Conservation (phyloP, 2,888 invertebrate genomes). For the Salticus scenicus region DNA sequence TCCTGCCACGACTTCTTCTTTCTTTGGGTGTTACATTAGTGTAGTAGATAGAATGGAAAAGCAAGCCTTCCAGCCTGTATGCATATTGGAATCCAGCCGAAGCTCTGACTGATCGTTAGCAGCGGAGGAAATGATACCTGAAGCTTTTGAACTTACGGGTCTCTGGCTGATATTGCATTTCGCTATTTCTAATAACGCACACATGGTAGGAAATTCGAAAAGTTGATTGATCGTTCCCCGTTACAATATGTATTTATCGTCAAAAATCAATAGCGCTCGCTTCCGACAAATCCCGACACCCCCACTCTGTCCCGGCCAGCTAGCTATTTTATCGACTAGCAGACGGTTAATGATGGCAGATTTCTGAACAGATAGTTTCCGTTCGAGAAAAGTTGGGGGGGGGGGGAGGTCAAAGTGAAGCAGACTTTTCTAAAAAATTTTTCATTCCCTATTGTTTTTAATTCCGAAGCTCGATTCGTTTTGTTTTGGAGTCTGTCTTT, state of each 20-base stretch:
- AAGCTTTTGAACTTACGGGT: slow-evolving; percentile 58
- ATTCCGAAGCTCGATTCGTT: slow-evolving; percentile 58
- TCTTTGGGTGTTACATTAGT: slow-evolving; percentile 64
- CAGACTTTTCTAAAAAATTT: slow-evolving; percentile 62
- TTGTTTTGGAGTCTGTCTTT: slow-evolving; percentile 44
- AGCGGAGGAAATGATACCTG: slow-evolving; percentile 66
- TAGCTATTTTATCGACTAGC: slow-evolving; percentile 61
- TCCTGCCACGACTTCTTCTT: slow-evolving; percentile 50
- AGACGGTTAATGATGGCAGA: slow-evolving; percentile 67
- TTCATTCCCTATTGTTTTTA: slow-evolving; percentile 66
- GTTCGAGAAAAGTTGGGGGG: slow-evolving; percentile 22
- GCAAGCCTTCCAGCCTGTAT: slow-evolving; percentile 46
- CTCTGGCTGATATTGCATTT: slow-evolving; percentile 68
- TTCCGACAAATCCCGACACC: slow-evolving; percentile 43
- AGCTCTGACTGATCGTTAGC: slow-evolving; percentile 56
- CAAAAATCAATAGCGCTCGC: slow-evolving; percentile 63
- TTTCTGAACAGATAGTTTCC: slow-evolving; percentile 68
- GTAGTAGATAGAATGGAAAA: slow-evolving; percentile 66
- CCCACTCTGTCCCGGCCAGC: slow-evolving; percentile 22
- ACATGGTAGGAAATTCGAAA: slow-evolving; percentile 67
- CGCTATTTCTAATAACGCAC: slow-evolving; percentile 69
- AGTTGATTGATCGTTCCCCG: slow-evolving; percentile 69
- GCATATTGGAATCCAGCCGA: slow-evolving; percentile 68
- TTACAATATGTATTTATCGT: slow-evolving; percentile 71
- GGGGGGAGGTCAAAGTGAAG: slow-evolving; percentile 34